Percentiles rank a stretch among this genome's conserved stretches.
Evolutionary conservation across 1,140 invertebrate genomes (phyloP).

Genomic region (Mya arenaria): DNA sequence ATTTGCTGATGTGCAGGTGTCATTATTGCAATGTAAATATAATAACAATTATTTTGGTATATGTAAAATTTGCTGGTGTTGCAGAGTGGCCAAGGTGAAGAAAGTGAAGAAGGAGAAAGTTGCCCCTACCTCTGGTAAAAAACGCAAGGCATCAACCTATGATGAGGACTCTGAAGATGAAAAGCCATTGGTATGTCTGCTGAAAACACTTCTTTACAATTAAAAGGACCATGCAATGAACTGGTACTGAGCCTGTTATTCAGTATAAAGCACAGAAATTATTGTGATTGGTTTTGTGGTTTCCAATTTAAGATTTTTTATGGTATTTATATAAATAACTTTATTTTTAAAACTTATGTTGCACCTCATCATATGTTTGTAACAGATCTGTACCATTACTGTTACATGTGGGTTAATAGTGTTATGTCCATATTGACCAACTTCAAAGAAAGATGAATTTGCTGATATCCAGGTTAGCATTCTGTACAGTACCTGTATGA

Average conservation of each 20-base stretch:
- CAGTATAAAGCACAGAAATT: too few relatives aligned
- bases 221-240: too few relatives aligned
- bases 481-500: not conserved
- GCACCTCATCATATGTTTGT: too few relatives aligned
- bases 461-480: not conserved
- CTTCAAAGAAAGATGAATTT: not conserved
- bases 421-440: not conserved
- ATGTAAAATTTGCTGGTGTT: not conserved
- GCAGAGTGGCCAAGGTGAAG: slow-evolving; percentile 86
- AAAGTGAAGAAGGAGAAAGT: slow-evolving; percentile 84
- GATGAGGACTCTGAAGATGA: slow-evolving; percentile 58
- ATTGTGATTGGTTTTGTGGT: too few relatives aligned
- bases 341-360: too few relatives aligned
- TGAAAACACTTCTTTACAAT: too few relatives aligned
- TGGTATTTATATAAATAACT: too few relatives aligned
- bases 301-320: too few relatives aligned
- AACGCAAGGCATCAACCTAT: slow-evolving; percentile 80
- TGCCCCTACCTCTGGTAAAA: slow-evolving; percentile 79
- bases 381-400: too few relatives aligned
- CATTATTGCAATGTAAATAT: not conserved
- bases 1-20: too few relatives aligned
- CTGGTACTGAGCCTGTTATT: too few relatives aligned
- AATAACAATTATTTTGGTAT: not conserved
- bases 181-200: slow-evolving; percentile 56
- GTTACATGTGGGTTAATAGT: too few relatives aligned